Conservation (phyloP, 2,888 invertebrate genomes). For the Cerceris ruficornis region DNA sequence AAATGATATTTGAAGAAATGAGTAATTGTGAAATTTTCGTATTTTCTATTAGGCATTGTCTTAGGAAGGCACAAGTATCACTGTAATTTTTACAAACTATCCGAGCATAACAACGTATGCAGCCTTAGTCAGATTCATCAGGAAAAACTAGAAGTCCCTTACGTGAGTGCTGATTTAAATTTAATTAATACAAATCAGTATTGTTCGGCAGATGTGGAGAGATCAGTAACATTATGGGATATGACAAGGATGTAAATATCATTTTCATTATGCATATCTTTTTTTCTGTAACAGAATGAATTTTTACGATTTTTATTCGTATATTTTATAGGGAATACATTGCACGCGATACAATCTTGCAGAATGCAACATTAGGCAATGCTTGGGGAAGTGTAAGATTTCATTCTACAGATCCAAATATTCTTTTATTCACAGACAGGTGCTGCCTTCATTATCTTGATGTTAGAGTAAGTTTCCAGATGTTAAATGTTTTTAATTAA, state of each 20-base stretch:
- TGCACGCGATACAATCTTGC: conserved; percentile 45
- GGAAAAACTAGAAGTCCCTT: conserved; percentile 68
- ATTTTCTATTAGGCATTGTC: conserved; percentile 64
- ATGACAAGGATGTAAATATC: conserved; percentile 66
- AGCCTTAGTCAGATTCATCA: conserved; percentile 64
- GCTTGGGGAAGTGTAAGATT: conserved; percentile 75
- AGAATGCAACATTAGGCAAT: conserved; percentile 62
- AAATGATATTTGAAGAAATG: conserved; percentile 3
- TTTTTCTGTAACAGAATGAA: neutral
- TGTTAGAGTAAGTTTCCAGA: conserved; percentile 68
- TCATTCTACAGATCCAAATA: conserved; percentile 65
- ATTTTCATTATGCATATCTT: neutral
- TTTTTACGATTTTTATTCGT: neutral
- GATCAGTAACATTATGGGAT: conserved; percentile 72
- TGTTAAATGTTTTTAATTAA: too few species aligned
- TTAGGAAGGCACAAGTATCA: conserved; percentile 71
- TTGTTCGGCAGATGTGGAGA: conserved; percentile 69
- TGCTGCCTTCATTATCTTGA: conserved; percentile 76
- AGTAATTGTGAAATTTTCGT: conserved; percentile 14
- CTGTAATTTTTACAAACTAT: conserved; percentile 69
- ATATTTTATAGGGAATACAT: conserved; percentile 59
- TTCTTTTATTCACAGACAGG: conserved; percentile 73
- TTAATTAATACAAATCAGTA: conserved; percentile 66
- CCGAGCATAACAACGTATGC: conserved; percentile 58
- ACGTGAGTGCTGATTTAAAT: conserved; percentile 74